phyloP scores from a whole-genome alignment of 2,888 invertebrate genomes.

The Napeogenes inachia region DNA sequence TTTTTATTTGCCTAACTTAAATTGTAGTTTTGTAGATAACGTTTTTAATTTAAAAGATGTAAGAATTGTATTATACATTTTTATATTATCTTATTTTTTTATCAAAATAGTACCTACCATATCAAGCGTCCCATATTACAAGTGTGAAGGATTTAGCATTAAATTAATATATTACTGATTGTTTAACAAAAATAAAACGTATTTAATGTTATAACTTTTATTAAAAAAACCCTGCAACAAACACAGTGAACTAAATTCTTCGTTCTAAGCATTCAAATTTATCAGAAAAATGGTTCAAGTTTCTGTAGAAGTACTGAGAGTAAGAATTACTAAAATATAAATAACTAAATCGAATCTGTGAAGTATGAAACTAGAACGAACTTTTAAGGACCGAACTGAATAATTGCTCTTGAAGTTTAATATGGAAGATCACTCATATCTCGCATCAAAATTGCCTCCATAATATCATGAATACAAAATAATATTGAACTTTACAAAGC shows the following conservation, averaged over 20 bases:
- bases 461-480: slow-evolving; percentile 12
- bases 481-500: background rate
- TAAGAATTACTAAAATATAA: slow-evolving; percentile 6
- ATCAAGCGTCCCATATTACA: too few species aligned
- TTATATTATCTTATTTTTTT: too few species aligned
- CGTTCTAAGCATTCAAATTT: slow-evolving; percentile 1
- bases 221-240: background rate
- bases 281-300: background rate
- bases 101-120: too few species aligned
- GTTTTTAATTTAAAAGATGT: too few species aligned
- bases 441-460: slow-evolving; percentile 16
- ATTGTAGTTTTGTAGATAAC: too few species aligned
- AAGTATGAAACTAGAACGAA: slow-evolving; percentile 20
- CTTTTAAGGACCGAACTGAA: slow-evolving; percentile 24
- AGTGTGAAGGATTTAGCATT: too few species aligned
- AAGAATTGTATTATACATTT: too few species aligned
- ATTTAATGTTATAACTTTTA: too few species aligned
- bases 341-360: slow-evolving; percentile 10
- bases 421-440: slow-evolving; percentile 16
- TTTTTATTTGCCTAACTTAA: too few species aligned
- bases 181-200: too few species aligned
- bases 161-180: too few species aligned
- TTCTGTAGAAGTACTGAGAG: slow-evolving; percentile 1
- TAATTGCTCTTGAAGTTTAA: slow-evolving; percentile 24
- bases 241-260: background rate